Percentiles rank a stretch among this genome's conserved stretches.
Conservation (phyloP, 2,797 vertebrate genomes). For the Erpetoichthys calabaricus region DNA sequence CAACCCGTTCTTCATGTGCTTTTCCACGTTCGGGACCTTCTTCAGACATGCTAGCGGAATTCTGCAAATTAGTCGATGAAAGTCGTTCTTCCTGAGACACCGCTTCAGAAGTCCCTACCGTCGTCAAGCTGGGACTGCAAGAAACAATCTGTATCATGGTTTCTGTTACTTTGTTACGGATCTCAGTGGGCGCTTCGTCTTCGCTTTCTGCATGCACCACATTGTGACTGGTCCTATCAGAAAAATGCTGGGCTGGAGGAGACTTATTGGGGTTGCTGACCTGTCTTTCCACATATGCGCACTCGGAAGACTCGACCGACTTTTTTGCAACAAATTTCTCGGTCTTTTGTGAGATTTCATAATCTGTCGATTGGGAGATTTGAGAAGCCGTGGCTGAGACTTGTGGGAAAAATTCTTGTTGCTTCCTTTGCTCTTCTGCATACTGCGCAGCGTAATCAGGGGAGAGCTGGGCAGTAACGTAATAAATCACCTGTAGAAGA, state of each 20-base stretch:
- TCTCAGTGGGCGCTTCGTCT: too few species aligned
- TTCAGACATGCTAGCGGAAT: too few species aligned
- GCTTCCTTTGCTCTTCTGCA: conserved; percentile 38
- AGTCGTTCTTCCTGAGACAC: too few species aligned
- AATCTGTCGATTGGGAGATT: conserved; percentile 62
- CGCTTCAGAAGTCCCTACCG: too few species aligned
- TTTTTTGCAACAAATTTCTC: conserved; percentile 21
- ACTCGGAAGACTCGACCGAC: conserved; percentile 10
- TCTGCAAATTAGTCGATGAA: too few species aligned
- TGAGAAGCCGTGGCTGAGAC: conserved; percentile 31
- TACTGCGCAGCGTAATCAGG: conserved; percentile 26
- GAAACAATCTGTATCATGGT: too few species aligned
- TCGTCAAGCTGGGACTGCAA: too few species aligned
- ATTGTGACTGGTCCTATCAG: too few species aligned
- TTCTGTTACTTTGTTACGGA: too few species aligned
- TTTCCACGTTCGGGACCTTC: too few species aligned
- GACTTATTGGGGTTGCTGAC: conserved; percentile 13
- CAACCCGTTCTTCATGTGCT: conserved; percentile 17
- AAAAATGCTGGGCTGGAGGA: too few species aligned
- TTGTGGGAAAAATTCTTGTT: conserved; percentile 7
- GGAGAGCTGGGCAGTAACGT: conserved; percentile 42
- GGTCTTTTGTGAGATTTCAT: conserved; percentile 52
- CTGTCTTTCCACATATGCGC: conserved; percentile 17
- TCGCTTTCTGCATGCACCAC: too few species aligned
- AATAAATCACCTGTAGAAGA: conserved; percentile 51